Evolutionary conservation across 2,888 invertebrate genomes (phyloP), one percentile per base, ranked within the genome.

Genomic region (Lepidochrysops patricia): DNA sequence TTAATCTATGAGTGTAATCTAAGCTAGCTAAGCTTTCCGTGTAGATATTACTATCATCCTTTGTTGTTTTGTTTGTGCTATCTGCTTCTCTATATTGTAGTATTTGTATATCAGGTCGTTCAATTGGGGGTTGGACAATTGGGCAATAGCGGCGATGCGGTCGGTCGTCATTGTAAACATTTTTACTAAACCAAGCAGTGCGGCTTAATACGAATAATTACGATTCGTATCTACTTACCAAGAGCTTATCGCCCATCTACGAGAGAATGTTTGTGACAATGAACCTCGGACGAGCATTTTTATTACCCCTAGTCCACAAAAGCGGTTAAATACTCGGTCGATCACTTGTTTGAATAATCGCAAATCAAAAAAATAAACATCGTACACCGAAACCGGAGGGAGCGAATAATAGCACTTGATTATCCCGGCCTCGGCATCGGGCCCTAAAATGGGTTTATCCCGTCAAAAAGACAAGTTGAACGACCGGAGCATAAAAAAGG

Each of bases 391-490:
- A 32, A 32, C 5, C 54, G 54, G 27, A 54, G 54, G 54, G 54
- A 54, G 13, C 54, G 29, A 29, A 54, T 54, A 54, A 54, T 43
- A 52, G 58, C 62, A 58, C 61, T 63, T 56, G 57, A 48, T 54
- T 59, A 49, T 57, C 35, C 59, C 57, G 27, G 35, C 37, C 9
- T 43, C 34, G 32, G 32, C 43, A 60, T 48, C 54, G 59, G 54
- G 62, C 60, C 60, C 61, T 59, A 64, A 64, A 64, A 62, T 66
- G 64, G 66, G 68, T 65, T 69, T 69, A 76, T 72, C 69, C 70
- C 70, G 70, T 76, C 68, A 64, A 69, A 72, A 71, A 69, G 70
- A 72, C 77, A 75, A 75, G 82, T 82, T 82, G 82, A 82, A 82
- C 73, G 82, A 82, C 82, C 83, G 73, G 62, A 63, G 61, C 61